A percentile compares a stretch with the other conserved stretches of the same genome.
Evolutionary conservation across 2,113 vertebrate species (phyloP).

Genomic region (Paralichthys olivaceus): DNA sequence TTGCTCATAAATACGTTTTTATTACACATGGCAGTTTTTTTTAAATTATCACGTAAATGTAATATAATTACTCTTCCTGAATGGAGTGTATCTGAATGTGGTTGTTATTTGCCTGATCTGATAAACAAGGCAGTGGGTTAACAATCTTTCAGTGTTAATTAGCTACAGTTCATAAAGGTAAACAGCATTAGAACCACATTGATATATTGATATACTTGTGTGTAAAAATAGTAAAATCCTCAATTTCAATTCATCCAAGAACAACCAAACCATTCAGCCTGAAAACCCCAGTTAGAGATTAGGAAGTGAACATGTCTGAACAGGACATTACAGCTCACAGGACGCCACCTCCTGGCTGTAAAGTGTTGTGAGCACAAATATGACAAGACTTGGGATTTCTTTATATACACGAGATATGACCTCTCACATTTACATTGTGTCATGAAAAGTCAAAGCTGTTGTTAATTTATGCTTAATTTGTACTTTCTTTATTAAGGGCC

Average conservation of each 20-base stretch:
- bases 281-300: not conserved
- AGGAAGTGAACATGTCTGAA: not conserved
- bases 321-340: not conserved
- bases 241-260: too few relatives aligned
- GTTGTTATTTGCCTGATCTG: not conserved
- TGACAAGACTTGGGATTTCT: too few relatives aligned
- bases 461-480: constrained; percentile 7
- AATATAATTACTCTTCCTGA: too few relatives aligned
- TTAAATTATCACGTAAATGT: too few relatives aligned
- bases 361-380: not conserved
- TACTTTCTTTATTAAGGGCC: constrained; percentile 78
- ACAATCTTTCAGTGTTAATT: not conserved
- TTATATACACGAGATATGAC: not conserved
- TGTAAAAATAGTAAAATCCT: too few relatives aligned
- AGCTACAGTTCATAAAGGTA: too few relatives aligned
- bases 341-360: not conserved
- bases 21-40: too few relatives aligned
- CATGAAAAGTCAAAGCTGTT: not conserved
- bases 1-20: too few relatives aligned
- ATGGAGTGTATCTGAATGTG: not conserved
- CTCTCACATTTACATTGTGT: not conserved
- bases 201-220: too few relatives aligned
- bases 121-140: not conserved
- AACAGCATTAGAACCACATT: too few relatives aligned
- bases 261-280: not conserved